These are phyloP conservation scores for Cephus spinipes DNA, from an alignment of 2,888 invertebrate species.

Conservation along the genomic window DNA sequence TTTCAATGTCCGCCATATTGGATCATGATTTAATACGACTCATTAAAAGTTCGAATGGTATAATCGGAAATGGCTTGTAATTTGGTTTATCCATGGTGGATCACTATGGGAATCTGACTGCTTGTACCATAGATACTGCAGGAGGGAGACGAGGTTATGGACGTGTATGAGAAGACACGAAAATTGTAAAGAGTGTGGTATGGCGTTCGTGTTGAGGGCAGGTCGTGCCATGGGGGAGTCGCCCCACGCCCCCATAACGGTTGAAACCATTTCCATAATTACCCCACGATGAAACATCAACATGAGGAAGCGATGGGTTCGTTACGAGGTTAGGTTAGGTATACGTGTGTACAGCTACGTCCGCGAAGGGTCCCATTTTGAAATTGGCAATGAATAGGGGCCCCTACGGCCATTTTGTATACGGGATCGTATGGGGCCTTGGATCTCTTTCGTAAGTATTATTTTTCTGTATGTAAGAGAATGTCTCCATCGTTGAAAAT, in stretches of 20 bases:
- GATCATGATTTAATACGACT: neutral
- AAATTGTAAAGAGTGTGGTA: conserved; percentile 26
- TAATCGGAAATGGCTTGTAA: neutral
- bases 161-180: conserved; percentile 29
- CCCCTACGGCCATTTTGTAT: neutral
- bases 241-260: conserved; percentile 54
- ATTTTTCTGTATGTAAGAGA: neutral
- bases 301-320: conserved; percentile 17
- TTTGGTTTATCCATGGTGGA: neutral
- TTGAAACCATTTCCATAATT: conserved; percentile 59
- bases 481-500: neutral
- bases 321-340: neutral
- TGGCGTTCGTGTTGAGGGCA: conserved; percentile 27
- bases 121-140: neutral
- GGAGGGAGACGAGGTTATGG: neutral
- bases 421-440: neutral
- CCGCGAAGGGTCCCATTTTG: neutral
- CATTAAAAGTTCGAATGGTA: neutral
- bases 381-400: neutral
- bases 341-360: neutral
- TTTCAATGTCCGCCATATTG: neutral
- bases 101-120: neutral
- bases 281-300: conserved; percentile 40
- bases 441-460: neutral
- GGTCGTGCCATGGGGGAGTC: conserved; percentile 43